Evolutionary conservation across 2,797 vertebrate genomes (phyloP).

Genomic region (Lagorchestes hirsutus): DNA sequence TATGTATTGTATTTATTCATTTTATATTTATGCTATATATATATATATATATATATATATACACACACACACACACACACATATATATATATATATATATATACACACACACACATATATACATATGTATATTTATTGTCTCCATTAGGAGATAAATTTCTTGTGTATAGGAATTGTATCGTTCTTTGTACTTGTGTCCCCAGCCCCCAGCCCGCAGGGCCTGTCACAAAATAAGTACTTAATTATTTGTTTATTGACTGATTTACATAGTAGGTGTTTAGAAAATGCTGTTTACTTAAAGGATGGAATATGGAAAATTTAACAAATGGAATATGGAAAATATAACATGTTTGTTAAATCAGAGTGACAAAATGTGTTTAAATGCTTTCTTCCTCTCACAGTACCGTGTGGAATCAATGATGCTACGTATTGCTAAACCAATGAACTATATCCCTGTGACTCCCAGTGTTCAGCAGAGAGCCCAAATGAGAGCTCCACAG

Average conservation of each 20-base stretch:
- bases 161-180: no score
- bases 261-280: background rate
- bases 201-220: background rate
- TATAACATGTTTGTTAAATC: background rate
- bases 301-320: background rate
- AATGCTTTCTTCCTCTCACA: conserved; percentile 78
- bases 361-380: conserved; percentile 20
- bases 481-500: conserved; percentile 95
- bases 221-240: background rate
- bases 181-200: no score
- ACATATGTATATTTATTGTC: no score
- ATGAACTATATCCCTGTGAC: conserved; percentile 97
- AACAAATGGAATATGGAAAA: no score
- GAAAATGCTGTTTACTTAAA: background rate
- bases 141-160: no score
- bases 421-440: conserved; percentile 97
- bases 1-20: no score
- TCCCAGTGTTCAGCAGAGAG: conserved; percentile 93
- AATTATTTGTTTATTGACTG: background rate
- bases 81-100: no score
- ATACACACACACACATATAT: no score
- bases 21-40: no score
- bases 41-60: no score
- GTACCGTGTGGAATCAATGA: conserved; percentile 99
- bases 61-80: no score